phyloP scores from a whole-genome alignment of 1,140 invertebrate species.

The Leguminivora glycinivorella region DNA sequence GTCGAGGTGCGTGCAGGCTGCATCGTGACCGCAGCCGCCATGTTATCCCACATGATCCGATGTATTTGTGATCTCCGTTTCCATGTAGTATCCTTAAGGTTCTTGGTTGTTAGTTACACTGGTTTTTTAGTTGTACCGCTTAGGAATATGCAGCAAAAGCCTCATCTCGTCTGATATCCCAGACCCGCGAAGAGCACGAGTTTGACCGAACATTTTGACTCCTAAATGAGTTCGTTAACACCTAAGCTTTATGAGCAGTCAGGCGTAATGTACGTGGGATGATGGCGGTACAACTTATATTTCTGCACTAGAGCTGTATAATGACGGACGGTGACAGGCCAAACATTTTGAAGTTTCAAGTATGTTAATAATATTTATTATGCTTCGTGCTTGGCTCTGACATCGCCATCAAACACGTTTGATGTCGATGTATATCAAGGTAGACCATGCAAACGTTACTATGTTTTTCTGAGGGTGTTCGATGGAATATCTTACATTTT shows the following conservation, averaged over 20 bases:
- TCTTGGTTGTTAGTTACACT: not conserved
- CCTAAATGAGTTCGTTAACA: slow-evolving; percentile 74
- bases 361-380: slow-evolving; percentile 2
- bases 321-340: not conserved
- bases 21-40: slow-evolving; percentile 1
- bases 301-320: not conserved
- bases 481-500: too few species aligned
- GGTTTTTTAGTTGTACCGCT: not conserved
- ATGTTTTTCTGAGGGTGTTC: too few species aligned
- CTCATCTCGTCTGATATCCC: slow-evolving; percentile 31
- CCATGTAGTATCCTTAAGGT: not conserved
- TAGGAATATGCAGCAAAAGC: slow-evolving; percentile 56
- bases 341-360: slow-evolving; percentile 3
- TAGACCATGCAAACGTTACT: too few species aligned
- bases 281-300: slow-evolving; percentile 43
- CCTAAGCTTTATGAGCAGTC: slow-evolving; percentile 61
- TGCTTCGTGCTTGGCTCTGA: not conserved
- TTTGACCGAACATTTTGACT: slow-evolving; percentile 61
- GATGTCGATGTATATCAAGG: not conserved
- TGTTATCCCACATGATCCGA: not conserved
- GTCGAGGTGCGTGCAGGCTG: not conserved
- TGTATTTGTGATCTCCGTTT: not conserved
- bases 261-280: slow-evolving; percentile 51
- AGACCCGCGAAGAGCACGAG: slow-evolving; percentile 47
- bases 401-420: not conserved